Evolutionary conservation across 2,113 vertebrate genomes (phyloP).

Genomic region (Thunnus maccoyii): DNA sequence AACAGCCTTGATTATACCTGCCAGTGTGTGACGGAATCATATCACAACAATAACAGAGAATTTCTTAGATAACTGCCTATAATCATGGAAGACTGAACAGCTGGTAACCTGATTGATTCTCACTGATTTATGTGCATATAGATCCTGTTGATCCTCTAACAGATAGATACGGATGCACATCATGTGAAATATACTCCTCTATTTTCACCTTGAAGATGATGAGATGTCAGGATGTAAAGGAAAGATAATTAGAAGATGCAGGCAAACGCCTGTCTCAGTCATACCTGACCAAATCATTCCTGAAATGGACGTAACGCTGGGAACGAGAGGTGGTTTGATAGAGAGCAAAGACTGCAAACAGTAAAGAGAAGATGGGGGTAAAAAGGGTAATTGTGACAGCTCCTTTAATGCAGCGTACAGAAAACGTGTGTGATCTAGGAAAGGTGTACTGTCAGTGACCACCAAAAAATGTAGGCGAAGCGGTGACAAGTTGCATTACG

Average conservation of each 20-base stretch:
- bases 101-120: constrained; percentile 34
- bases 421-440: constrained; percentile 39
- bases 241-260: constrained; percentile 10
- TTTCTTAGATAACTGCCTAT: constrained; percentile 12
- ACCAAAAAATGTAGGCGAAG: constrained; percentile 56
- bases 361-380: constrained; percentile 19
- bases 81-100: neutral
- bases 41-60: constrained; percentile 58
- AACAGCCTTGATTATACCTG: constrained; percentile 60
- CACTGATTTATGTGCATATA: constrained; percentile 32
- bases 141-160: constrained; percentile 35
- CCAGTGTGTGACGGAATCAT: constrained; percentile 43
- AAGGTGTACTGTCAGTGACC: constrained; percentile 52
- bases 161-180: constrained; percentile 37
- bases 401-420: constrained; percentile 19
- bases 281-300: constrained; percentile 9
- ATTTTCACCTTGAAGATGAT: constrained; percentile 28
- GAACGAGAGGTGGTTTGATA: constrained; percentile 33
- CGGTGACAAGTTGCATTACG: constrained; percentile 77
- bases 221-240: constrained; percentile 24
- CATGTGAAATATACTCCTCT: constrained; percentile 27
- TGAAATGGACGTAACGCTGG: neutral
- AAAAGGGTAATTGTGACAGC: constrained; percentile 23
- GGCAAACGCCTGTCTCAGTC: constrained; percentile 32
- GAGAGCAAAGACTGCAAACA: constrained; percentile 26